Conservation (phyloP, 2,888 invertebrate genomes). For the Carcina quercana region DNA sequence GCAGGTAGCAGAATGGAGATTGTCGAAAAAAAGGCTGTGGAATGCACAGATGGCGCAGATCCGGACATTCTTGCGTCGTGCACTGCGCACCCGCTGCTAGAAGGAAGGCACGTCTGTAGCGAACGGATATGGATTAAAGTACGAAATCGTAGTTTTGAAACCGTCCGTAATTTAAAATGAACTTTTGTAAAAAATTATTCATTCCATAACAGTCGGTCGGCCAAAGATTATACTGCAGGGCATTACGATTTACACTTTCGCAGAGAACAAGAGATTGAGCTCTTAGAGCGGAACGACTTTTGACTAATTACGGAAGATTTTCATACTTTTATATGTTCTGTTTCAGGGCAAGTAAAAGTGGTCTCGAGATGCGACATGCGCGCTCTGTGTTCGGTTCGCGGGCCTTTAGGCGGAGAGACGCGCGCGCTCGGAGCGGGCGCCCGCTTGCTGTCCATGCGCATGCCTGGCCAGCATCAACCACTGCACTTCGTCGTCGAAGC, state of each 20-base stretch:
- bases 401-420: conserved; percentile 86
- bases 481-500: conserved; percentile 79
- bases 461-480: conserved; percentile 71
- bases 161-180: background rate
- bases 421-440: conserved; percentile 77
- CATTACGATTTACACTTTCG: too few relatives aligned
- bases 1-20: conserved; percentile 64
- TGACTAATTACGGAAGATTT: background rate
- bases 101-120: conserved; percentile 23
- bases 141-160: conserved; percentile 3
- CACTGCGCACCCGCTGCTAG: conserved; percentile 19
- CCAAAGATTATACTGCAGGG: too few relatives aligned
- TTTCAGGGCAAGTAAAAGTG: conserved; percentile 64
- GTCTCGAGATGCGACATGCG: conserved; percentile 79
- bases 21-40: conserved; percentile 45
- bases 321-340: conserved; percentile 15
- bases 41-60: conserved; percentile 69
- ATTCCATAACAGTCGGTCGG: too few relatives aligned
- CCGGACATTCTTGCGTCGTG: conserved; percentile 49
- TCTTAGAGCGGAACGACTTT: background rate
- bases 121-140: conserved; percentile 16
- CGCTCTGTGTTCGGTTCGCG: conserved; percentile 88
- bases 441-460: conserved; percentile 78
- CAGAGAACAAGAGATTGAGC: too few relatives aligned
- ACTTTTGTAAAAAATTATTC: too few relatives aligned